Base-by-base conservation (phyloP, 1,140 invertebrate species). In the Dreissena rostriformis region DNA sequence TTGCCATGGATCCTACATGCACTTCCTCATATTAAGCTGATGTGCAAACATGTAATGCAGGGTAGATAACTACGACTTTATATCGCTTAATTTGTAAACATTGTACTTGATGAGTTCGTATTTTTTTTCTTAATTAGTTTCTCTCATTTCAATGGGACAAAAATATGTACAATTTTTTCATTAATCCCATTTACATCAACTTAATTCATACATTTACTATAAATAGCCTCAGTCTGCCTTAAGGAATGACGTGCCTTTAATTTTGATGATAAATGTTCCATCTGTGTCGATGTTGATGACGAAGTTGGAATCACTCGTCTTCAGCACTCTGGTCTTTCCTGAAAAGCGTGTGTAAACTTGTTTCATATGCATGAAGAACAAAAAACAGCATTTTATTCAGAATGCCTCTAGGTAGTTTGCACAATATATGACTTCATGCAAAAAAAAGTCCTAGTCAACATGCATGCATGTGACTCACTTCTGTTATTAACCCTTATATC, bases 251-350 rank as follows among this genome's bases (percentile, higher is more conserved):
- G 22, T 74, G 49, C 63, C 68, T 51, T 85, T 65, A 22, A 87
- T 75, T 17, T 57, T 67, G 28, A 87, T 78, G 57, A 49, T 70
- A 75, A 82, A 87, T 0, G 83, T 81, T 1, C 86, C 86, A 53
- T 87, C 73, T 4, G 61, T 74, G n/a, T 55, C 53, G 15, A 82
- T 66, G 14, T 51, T 67, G 19, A 78, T 78, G 14, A 78, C 76
- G 55, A 78, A 78, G 22, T 78, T 63, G 55, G 66, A 61, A 39
- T 53, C 22, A 19, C 76, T 63, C 6, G 76, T 68, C 15, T 17
- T 63, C 19, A 4, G 24, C 19, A 24, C 2, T 6, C 24, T 63
- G 19, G 24, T 11, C 2, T 63, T 2, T 63, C 39, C 39, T 39
- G 39, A 39, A 39, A 39, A 39, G 39, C 39, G 39, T 8, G 39